Percentiles rank a stretch among this genome's conserved stretches.
These are phyloP conservation scores for Eubasilissa splendida DNA, from an alignment of 2,888 invertebrate species.

Conservation along the genomic window DNA sequence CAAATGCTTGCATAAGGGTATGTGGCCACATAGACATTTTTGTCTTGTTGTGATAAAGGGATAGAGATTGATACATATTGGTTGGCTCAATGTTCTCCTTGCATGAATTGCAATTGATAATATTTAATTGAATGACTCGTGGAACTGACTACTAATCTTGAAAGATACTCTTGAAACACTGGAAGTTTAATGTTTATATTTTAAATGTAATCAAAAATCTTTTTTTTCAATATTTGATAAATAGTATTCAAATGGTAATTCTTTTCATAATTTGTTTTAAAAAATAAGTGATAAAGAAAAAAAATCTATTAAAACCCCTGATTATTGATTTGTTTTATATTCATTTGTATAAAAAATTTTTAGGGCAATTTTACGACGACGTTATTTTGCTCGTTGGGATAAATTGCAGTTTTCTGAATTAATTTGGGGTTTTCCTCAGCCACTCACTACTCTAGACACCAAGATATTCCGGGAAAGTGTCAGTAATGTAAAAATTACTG, in stretches of 20 bases:
- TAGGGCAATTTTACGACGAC: constrained; percentile 79
- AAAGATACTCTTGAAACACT: not conserved
- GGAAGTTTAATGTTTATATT: not conserved
- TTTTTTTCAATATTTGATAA: not conserved
- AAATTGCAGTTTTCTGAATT: constrained; percentile 78
- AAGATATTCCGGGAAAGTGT: constrained; percentile 21
- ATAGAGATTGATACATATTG: too few species aligned
- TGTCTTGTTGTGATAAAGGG: too few species aligned
- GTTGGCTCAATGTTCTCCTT: too few species aligned
- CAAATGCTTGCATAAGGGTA: too few species aligned
- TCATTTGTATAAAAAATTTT: constrained; percentile 49
- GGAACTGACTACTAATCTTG: too few species aligned
- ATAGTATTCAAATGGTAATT: constrained; percentile 2
- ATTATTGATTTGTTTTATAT: too few species aligned
- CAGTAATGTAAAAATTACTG: constrained; percentile 64
- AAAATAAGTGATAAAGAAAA: not conserved
- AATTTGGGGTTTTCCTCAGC: constrained; percentile 66
- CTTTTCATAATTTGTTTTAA: constrained; percentile 17
- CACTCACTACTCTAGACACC: constrained; percentile 60
- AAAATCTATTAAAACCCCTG: too few species aligned
- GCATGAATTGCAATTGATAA: too few species aligned
- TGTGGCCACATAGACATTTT: too few species aligned
- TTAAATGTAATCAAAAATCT: not conserved
- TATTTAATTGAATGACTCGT: too few species aligned
- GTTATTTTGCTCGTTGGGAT: constrained; percentile 75